Percentiles rank a stretch among this genome's conserved stretches.
These are phyloP conservation scores for Nettapus auritus DNA, from an alignment of 2,113 vertebrate genomes.

Conservation along the genomic window DNA sequence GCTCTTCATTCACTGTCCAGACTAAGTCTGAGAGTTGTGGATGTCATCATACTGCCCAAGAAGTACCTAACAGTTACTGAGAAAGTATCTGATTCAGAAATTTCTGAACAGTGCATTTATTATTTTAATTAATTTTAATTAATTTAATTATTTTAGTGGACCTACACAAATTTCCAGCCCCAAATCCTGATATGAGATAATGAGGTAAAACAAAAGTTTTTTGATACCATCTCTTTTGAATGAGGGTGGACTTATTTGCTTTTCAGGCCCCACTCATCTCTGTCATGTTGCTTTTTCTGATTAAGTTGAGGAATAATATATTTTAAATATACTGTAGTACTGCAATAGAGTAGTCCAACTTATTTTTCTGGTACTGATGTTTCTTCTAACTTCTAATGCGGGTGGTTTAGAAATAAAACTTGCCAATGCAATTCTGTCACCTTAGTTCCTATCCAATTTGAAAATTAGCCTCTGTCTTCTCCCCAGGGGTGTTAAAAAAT, in stretches of 20 bases:
- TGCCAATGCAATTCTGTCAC: neutral
- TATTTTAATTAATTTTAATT: too few species aligned
- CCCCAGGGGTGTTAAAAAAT: neutral
- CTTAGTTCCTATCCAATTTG: neutral
- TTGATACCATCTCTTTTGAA: neutral
- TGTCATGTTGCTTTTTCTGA: rapidly evolving
- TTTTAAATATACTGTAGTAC: neutral
- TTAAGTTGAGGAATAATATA: neutral
- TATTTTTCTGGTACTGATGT: neutral
- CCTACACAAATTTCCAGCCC: neutral
- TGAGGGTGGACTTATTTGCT: neutral
- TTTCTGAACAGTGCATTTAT: neutral
- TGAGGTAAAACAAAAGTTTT: neutral
- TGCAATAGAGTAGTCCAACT: neutral
- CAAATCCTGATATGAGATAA: neutral
- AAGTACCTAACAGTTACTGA: neutral
- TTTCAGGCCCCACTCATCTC: neutral
- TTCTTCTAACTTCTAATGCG: neutral
- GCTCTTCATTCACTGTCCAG: neutral
- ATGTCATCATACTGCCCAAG: neutral
- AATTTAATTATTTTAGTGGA: neutral
- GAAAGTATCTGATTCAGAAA: neutral
- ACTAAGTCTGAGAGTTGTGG: neutral
- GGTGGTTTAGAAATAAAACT: neutral
- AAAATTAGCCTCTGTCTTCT: neutral